phyloP scores from a whole-genome alignment of 2,113 vertebrate genomes.

The Oophaga pumilio region DNA sequence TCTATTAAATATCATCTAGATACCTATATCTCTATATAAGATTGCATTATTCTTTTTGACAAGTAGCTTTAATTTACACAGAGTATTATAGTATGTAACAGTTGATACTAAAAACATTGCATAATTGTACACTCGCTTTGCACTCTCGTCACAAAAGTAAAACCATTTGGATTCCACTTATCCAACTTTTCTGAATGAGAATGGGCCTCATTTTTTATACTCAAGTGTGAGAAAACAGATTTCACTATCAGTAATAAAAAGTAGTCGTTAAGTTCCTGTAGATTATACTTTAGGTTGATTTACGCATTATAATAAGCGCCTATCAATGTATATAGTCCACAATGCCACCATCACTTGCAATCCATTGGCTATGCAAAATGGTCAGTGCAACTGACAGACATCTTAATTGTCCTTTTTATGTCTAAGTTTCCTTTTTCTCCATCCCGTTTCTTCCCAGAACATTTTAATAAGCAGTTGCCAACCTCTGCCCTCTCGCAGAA shows the following conservation, averaged over 20 bases:
- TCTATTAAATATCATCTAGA: no score
- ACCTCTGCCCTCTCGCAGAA: slow-evolving; percentile 49
- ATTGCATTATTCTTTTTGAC: no score
- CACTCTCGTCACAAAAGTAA: no score
- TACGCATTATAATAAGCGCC: background rate
- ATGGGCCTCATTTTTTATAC: no score
- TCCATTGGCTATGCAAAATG: background rate
- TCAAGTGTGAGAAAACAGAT: background rate
- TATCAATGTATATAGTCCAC: background rate
- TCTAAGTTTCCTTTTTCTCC: slow-evolving; percentile 3
- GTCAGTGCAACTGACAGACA: background rate
- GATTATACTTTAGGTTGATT: background rate
- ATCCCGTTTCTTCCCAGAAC: slow-evolving; percentile 46
- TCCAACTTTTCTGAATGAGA: no score
- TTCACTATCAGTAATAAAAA: background rate
- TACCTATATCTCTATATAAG: no score
- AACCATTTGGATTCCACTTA: no score
- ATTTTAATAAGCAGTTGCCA: slow-evolving; percentile 48
- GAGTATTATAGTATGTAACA: no score
- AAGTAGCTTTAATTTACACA: no score
- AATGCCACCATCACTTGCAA: no score
- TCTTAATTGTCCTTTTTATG: slow-evolving; percentile 17
- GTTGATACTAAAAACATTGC: no score
- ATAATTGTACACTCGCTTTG: no score
- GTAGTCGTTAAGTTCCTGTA: background rate